Percentiles rank a stretch among this genome's conserved stretches.
Evolutionary conservation across 2,888 invertebrate genomes (phyloP).

Genomic region (Prenolepis imparis): DNA sequence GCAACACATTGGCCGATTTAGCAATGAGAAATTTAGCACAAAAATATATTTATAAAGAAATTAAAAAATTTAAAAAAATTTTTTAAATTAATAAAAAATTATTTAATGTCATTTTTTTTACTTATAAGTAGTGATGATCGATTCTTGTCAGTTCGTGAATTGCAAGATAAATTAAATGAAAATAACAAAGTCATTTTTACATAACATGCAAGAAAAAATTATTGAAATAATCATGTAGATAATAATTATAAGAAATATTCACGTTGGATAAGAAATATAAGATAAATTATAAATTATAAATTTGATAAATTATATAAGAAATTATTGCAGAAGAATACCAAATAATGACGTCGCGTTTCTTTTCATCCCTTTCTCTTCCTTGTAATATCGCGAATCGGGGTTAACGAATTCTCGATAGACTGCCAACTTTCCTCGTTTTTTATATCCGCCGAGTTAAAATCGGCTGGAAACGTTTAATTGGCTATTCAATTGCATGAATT

Average conservation of each 20-base stretch:
- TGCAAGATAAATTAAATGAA: neutral
- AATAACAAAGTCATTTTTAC: neutral
- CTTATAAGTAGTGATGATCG: conserved; percentile 4
- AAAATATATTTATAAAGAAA: neutral
- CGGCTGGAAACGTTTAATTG: conserved; percentile 48
- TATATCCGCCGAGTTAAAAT: conserved; percentile 2
- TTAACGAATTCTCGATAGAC: conserved; percentile 15
- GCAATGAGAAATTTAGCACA: neutral
- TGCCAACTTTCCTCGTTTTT: conserved; percentile 21
- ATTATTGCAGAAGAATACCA: neutral
- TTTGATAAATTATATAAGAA: too few relatives aligned
- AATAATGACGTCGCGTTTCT: conserved; percentile 13
- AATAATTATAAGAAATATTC: neutral
- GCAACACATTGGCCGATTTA: neutral
- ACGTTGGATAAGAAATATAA: too few relatives aligned
- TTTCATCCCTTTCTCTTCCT: neutral
- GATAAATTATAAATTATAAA: too few relatives aligned
- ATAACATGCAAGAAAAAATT: neutral
- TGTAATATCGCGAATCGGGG: neutral
- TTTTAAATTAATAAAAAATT: conserved; percentile 26
- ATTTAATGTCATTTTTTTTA: conserved; percentile 34
- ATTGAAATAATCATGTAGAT: neutral
- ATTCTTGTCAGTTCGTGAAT: neutral
- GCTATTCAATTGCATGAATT: conserved; percentile 47
- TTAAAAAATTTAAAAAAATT: too few relatives aligned